Percentiles rank a stretch among this genome's conserved stretches.
Conservation (phyloP, 2,888 invertebrate species). For the Cactoblastis cactorum region DNA sequence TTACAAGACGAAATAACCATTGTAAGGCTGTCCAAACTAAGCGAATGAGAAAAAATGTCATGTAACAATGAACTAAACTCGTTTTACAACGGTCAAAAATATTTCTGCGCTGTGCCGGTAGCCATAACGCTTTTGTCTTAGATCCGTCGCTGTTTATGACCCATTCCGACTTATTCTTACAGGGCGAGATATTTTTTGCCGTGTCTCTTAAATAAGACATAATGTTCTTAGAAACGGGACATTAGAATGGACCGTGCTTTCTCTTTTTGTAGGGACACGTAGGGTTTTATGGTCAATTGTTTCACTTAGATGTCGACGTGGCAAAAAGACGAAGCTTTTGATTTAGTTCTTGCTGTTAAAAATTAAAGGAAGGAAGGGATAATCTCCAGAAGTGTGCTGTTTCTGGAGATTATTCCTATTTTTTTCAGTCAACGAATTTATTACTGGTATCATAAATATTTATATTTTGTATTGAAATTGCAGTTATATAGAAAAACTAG, state of each 20-base stretch:
- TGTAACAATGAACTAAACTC: conserved; percentile 64
- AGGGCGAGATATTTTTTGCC: conserved; percentile 62
- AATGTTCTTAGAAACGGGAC: conserved; percentile 75
- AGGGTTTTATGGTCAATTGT: conserved; percentile 76
- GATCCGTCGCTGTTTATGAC: conserved; percentile 57
- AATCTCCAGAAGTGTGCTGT: no score
- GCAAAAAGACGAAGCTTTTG: conserved; percentile 45
- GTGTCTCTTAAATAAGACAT: conserved; percentile 75
- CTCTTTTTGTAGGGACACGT: conserved; percentile 73
- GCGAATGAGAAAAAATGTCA: conserved; percentile 53
- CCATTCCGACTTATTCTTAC: conserved; percentile 69
- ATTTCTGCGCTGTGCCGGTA: conserved; percentile 60
- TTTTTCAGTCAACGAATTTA: no score
- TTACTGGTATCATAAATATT: no score
- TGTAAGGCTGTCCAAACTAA: conserved; percentile 63
- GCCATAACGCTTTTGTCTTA: conserved; percentile 67
- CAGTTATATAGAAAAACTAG: no score
- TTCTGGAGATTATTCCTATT: no score
- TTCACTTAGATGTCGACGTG: conserved; percentile 61
- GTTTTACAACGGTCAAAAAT: conserved; percentile 64
- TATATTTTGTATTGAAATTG: no score
- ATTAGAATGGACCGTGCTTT: conserved; percentile 70
- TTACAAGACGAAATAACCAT: conserved; percentile 56
- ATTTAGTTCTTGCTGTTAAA: conserved; percentile 24
- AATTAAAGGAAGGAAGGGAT: no score